Conservation (phyloP, 2,113 vertebrate genomes). For the Ariopsis seemanni region DNA sequence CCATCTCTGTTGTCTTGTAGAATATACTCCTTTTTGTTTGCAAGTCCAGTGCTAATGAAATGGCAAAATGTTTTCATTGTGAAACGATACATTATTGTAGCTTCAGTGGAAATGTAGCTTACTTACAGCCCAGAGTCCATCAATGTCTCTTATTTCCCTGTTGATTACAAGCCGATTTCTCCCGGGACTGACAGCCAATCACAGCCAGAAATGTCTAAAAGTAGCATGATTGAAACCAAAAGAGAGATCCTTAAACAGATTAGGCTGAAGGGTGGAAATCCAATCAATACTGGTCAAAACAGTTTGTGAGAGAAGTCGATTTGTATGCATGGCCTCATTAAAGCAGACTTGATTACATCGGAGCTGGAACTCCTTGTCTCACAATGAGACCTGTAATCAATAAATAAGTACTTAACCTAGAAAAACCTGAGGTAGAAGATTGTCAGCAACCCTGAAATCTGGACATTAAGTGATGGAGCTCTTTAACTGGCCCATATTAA, state of each 20-base stretch:
- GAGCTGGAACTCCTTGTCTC: constrained; percentile 48
- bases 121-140: background rate
- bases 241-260: constrained; percentile 58
- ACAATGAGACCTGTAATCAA: constrained; percentile 66
- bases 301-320: constrained; percentile 58
- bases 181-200: constrained; percentile 40
- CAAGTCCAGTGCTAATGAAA: background rate
- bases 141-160: background rate
- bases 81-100: background rate
- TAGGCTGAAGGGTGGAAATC: constrained; percentile 57
- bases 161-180: constrained; percentile 17
- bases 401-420: constrained; percentile 59
- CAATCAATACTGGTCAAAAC: constrained; percentile 63
- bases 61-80: background rate
- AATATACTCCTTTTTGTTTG: background rate
- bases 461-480: background rate
- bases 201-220: constrained; percentile 38
- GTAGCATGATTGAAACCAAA: constrained; percentile 46
- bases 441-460: constrained; percentile 45
- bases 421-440: constrained; percentile 64
- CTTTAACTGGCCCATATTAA: constrained; percentile 25
- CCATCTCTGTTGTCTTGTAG: background rate
- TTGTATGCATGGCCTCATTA: constrained; percentile 68
- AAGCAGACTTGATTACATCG: constrained; percentile 67
- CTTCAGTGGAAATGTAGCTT: background rate